Evolutionary conservation across 2,797 vertebrate species (phyloP).

Genomic region (Schizopygopsis malacanthus): DNA sequence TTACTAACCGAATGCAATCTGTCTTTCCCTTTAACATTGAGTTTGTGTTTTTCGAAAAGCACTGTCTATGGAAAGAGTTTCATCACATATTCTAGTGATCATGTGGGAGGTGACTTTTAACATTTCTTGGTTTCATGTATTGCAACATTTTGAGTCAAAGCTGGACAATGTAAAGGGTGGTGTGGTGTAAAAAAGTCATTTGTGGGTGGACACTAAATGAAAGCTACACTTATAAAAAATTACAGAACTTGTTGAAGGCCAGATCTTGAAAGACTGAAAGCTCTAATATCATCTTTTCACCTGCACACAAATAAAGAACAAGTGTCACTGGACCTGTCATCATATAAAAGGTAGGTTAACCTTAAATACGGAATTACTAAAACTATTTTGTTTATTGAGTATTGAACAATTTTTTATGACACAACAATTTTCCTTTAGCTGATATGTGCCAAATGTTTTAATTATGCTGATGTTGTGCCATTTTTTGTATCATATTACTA

Average conservation of each 20-base stretch:
- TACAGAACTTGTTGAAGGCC: neutral
- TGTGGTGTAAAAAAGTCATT: neutral
- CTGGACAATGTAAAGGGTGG: neutral
- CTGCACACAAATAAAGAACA: neutral
- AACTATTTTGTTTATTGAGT: neutral
- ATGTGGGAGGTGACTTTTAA: neutral
- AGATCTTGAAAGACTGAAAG: neutral
- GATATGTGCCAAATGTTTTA: neutral
- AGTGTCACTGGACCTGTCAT: neutral
- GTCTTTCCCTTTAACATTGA: neutral
- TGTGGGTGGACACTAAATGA: conserved; percentile 49
- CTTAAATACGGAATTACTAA: neutral
- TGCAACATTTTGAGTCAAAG: conserved; percentile 13
- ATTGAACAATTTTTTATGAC: neutral
- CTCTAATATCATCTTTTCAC: neutral
- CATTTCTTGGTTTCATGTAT: conserved; percentile 6
- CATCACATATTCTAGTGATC: conserved; percentile 27
- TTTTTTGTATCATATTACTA: neutral
- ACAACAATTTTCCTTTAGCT: neutral
- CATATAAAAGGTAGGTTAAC: conserved; percentile 20
- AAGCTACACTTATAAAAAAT: conserved; percentile 18
- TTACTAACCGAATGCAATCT: neutral
- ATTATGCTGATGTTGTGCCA: neutral
- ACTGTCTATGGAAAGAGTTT: neutral
- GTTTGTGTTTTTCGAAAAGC: neutral